Percentiles rank a stretch among this genome's conserved stretches.
Conservation (phyloP, 2,113 vertebrate genomes). For the Larimichthys crocea region DNA sequence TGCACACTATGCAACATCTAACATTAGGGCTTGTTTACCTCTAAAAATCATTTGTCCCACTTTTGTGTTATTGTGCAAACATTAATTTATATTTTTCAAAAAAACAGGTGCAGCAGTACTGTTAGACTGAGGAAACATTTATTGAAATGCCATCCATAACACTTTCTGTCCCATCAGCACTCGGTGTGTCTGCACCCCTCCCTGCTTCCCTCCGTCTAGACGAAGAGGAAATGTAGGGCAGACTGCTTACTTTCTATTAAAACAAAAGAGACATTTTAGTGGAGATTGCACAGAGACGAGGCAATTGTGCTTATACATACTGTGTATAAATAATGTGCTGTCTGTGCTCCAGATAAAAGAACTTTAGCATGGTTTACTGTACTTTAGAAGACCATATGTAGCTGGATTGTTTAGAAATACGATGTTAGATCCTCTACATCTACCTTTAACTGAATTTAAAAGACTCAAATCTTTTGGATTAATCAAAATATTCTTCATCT, state of each 20-base stretch:
- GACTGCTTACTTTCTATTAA: constrained; percentile 30
- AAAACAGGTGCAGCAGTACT: background rate
- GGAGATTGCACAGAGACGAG: constrained; percentile 17
- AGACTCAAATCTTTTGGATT: background rate
- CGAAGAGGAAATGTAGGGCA: constrained; percentile 56
- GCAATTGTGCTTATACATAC: background rate
- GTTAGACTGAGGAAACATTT: constrained; percentile 11
- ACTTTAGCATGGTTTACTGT: background rate
- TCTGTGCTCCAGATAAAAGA: background rate
- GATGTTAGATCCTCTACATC: background rate
- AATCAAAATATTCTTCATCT: background rate
- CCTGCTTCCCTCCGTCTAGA: constrained; percentile 41
- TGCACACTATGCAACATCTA: background rate
- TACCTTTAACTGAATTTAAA: no score
- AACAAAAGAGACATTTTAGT: constrained; percentile 37
- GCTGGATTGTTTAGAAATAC: background rate
- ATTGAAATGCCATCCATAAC: constrained; percentile 41
- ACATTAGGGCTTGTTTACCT: background rate
- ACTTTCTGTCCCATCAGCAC: constrained; percentile 18
- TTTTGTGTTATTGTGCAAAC: background rate
- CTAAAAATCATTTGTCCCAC: background rate
- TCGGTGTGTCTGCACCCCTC: constrained; percentile 21
- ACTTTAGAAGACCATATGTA: background rate
- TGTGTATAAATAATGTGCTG: background rate
- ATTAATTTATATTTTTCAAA: background rate